Base-by-base conservation (phyloP, 2,797 vertebrate genomes). In the Craterocephalus amniculus region DNA sequence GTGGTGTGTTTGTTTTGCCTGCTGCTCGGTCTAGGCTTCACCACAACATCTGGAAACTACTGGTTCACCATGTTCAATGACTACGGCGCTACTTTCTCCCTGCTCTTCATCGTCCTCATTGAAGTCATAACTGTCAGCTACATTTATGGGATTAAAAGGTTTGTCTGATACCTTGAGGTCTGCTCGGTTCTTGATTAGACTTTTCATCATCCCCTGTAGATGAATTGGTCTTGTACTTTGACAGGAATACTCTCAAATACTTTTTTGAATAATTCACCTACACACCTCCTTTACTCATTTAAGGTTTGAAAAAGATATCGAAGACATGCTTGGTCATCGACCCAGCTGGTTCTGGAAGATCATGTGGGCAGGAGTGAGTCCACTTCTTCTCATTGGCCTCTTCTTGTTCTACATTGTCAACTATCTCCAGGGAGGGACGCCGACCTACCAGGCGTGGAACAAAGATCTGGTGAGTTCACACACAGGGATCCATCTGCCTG, bases 21-120 rank as follows among this genome's bases (percentile, higher is more conserved):
- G 1, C 64, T 95, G 31, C 78, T 98, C 0, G 96, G 96, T 55
- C 80, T 99, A 1, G 86, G 95, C 76, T 98, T 99, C 91, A 98
- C 96, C 77, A 90, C 92, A 59, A 87, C 94, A 0, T 91, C 97
- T 0, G 97, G 97, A 11, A 99, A 93, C 84, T 99, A 99, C 70
- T 98, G 97, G 97, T 97, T 99, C 63, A 93, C 94, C 80, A 96
- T 99, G 43, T 98, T 99, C 89, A 99, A 99, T 0, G 97, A 99
- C 79, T 99, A 97, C 0, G 95, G 93, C 0, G 95, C 96, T 72
- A 96, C 95, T 0, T 94, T 98, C 64, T 95, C 97, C 0, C 90
- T 98, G 83, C 94, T 99, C 78, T 93, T 98, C 74, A 95, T 99
- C 0, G 97, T 97, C n/a, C 93, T 98, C 78, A 88, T 95, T 2